These are phyloP conservation scores for Philonicus albiceps DNA, from an alignment of 2,888 invertebrate genomes.

Conservation along the genomic window DNA sequence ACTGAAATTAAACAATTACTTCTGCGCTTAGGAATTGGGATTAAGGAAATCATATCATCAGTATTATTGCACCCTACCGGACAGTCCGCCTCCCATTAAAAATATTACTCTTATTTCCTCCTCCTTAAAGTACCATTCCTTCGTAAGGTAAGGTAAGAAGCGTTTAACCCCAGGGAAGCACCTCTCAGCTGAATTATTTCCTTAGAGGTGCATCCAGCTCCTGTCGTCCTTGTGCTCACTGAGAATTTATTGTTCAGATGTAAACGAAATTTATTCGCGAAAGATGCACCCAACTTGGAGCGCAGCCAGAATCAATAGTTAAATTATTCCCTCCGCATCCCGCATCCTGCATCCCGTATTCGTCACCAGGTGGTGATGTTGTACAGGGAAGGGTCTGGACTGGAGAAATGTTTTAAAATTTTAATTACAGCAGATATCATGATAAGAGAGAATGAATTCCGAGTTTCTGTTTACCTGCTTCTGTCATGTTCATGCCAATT, in stretches of 20 bases:
- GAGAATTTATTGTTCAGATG: slow-evolving; percentile 12
- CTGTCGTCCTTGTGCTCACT: neutral
- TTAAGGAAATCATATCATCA: too few species aligned
- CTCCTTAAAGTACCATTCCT: neutral
- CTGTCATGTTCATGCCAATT: neutral
- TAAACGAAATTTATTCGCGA: slow-evolving; percentile 25
- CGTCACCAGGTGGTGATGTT: neutral
- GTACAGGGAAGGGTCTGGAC: neutral
- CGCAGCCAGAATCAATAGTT: slow-evolving; percentile 21
- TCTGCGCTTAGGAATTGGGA: too few species aligned
- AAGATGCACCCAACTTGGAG: slow-evolving; percentile 19
- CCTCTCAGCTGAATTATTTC: neutral
- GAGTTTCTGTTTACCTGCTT: neutral
- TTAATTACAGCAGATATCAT: neutral
- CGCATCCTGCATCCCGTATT: neutral
- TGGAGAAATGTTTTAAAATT: neutral
- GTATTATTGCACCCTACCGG: neutral
- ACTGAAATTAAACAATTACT: too few species aligned
- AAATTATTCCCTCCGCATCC: neutral
- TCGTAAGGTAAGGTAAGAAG: neutral
- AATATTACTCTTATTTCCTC: neutral
- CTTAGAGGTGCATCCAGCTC: neutral
- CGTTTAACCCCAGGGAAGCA: neutral
- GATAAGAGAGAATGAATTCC: neutral
- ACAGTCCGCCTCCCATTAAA: neutral